A percentile compares a stretch with the other conserved stretches of the same genome.
Evolutionary conservation across 2,113 vertebrate genomes (phyloP).

Genomic region (Pseudorhombus dupliciocellatus): DNA sequence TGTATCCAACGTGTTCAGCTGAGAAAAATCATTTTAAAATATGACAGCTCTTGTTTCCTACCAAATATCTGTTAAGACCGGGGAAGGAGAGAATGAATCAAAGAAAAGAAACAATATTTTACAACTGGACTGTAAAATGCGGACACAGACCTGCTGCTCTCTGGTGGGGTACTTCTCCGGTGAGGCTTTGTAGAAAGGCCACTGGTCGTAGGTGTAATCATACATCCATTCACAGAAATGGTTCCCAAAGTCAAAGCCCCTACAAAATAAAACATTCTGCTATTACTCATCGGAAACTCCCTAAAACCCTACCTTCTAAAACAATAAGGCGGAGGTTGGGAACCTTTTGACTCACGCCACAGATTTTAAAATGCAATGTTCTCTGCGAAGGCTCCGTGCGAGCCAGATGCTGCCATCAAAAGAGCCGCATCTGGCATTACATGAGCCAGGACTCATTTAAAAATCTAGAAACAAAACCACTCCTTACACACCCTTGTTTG

Average conservation of each 20-base stretch:
- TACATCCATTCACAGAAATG: slow-evolving; percentile 96
- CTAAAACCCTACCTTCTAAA: neutral
- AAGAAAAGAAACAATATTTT: neutral
- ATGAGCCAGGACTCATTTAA: neutral
- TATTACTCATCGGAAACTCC: neutral
- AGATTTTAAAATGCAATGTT: no score
- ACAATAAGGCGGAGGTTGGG: no score
- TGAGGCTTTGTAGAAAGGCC: slow-evolving; percentile 85
- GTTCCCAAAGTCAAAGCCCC: slow-evolving; percentile 95
- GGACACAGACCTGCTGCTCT: slow-evolving; percentile 85
- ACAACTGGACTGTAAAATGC: neutral
- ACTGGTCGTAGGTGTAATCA: slow-evolving; percentile 87
- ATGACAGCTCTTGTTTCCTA: no score
- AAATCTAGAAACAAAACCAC: neutral
- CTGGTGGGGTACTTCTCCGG: slow-evolving; percentile 84
- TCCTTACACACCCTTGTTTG: neutral
- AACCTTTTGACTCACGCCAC: no score
- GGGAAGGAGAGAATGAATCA: no score
- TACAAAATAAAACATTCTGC: slow-evolving; percentile 49
- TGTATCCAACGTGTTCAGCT: no score
- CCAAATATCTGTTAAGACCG: no score
- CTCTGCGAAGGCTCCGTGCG: no score
- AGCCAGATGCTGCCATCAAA: no score
- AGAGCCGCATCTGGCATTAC: no score
- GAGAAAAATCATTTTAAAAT: no score